A percentile compares a stretch with the other conserved stretches of the same genome.
Evolutionary conservation across 2,797 vertebrate genomes (phyloP).

Genomic region (Melanotaenia nigrans): DNA sequence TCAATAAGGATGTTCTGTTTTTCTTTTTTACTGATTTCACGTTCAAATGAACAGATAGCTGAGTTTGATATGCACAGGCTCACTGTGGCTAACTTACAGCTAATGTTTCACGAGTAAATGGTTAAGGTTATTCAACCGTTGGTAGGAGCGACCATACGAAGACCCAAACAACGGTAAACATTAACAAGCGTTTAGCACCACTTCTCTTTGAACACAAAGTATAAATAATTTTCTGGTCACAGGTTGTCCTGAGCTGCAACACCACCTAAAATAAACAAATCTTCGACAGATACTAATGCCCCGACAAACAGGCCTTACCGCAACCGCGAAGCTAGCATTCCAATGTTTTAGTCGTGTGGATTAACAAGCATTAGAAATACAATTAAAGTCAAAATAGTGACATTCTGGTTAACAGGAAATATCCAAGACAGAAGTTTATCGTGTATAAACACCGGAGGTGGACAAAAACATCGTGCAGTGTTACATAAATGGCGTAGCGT

Average conservation of each 20-base stretch:
- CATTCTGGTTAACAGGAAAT: background rate
- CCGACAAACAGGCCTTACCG: constrained; percentile 53
- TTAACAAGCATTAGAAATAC: background rate
- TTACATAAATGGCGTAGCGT: constrained; percentile 56
- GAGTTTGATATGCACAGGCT: background rate
- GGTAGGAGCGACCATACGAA: background rate
- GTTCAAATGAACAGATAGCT: background rate
- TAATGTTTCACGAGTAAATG: background rate
- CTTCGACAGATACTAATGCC: background rate
- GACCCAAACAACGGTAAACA: background rate
- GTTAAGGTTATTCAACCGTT: background rate
- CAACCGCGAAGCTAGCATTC: constrained; percentile 59
- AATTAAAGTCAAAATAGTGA: background rate
- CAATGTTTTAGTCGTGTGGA: background rate
- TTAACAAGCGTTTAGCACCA: background rate
- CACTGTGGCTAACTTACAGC: constrained; percentile 1
- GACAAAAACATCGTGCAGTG: constrained; percentile 1
- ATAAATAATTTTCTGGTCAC: background rate
- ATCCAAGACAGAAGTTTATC: background rate
- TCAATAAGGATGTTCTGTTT: background rate
- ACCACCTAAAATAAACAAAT: background rate
- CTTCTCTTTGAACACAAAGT: background rate
- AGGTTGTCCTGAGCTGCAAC: background rate
- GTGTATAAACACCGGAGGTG: background rate
- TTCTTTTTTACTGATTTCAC: background rate